Evolutionary conservation across 2,797 vertebrate species (phyloP), one percentile per base, ranked within the genome.

Genomic region (Poliocrania exsul): DNA sequence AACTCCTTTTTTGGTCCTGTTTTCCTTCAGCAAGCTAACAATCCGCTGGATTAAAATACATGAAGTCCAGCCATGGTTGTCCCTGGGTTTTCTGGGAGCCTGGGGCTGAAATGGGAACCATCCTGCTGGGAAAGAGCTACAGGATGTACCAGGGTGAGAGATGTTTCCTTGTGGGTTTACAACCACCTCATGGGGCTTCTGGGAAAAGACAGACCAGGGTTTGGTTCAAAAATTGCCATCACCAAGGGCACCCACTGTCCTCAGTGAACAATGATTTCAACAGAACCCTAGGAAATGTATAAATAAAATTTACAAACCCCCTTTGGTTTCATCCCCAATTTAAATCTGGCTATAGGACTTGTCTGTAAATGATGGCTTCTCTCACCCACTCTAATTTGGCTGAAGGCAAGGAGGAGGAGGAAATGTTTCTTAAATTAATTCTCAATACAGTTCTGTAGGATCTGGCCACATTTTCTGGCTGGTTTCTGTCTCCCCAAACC

Each of bases 1-100:
- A 96, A 86, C 87, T 97, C 96, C 95, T 97, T 96, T 96, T 97
- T 97, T 97, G 95, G 96, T 96, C 73, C 93, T 97, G 95, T 96
- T 97, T 91, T 94, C 85, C 89, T 79, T 79, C 93, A 88, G 91
- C 1, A 0, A 96, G 85, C 40, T 86, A 93, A 92, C 1, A 49
- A 92, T 85, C 66, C 0, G 46, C 89, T 84, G 89, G 89, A 93
- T 77, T 92, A 70, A 95, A 97, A 93, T 86, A 93, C 70, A 88
- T 51, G 12, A 90, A 70, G 87, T 81, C 85, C 73, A 58, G 58
- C 83, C 80, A 31, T 56, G 82, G 47, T 19, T 81, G 75, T 91
- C 73, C 92, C 46, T n/a, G 73, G 47, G 47, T 60, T 74, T 81
- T 92, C 44, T 6, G 4, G 54, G 75, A 95, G 62, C 58, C 61